phyloP scores from a whole-genome alignment of 1,140 invertebrate species.

The Chrysopa pallens region DNA sequence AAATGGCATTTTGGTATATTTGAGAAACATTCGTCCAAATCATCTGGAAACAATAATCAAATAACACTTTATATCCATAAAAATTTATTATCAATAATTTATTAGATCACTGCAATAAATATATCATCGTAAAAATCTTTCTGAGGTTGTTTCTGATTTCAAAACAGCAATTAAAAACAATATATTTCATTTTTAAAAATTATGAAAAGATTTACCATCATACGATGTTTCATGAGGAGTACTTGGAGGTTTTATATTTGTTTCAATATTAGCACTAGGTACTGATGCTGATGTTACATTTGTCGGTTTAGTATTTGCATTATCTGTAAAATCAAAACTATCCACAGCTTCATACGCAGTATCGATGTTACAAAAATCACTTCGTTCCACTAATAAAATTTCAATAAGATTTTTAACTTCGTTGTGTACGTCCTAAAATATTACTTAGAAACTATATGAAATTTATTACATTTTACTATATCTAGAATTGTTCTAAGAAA shows the following conservation, averaged over 20 bases:
- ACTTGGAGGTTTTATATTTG: too few relatives aligned
- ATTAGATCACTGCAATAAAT: too few relatives aligned
- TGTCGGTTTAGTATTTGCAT: conserved; percentile 2
- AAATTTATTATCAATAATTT: too few relatives aligned
- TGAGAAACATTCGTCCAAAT: conserved; percentile 18
- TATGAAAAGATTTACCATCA: too few relatives aligned
- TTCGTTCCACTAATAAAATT: conserved; percentile 16
- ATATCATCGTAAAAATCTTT: too few relatives aligned
- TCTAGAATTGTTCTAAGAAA: too few relatives aligned
- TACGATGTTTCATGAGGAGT: too few relatives aligned
- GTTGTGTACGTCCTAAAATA: conserved; percentile 1
- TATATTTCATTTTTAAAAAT: too few relatives aligned
- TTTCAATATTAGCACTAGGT: conserved; percentile 3
- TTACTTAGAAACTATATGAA: background rate
- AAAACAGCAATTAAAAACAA: too few relatives aligned
- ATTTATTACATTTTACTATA: too few relatives aligned
- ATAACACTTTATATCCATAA: too few relatives aligned
- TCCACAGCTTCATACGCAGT: conserved; percentile 21
- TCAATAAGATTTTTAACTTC: conserved; percentile 12
- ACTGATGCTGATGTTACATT: conserved; percentile 1
- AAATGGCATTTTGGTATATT: conserved; percentile 17
- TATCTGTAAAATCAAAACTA: conserved; percentile 12
- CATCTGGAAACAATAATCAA: conserved; percentile 12
- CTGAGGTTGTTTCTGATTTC: too few relatives aligned
- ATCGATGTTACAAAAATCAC: conserved; percentile 18